These are phyloP conservation scores for Coptodon rendalli DNA, from an alignment of 2,113 vertebrate species.

Conservation along the genomic window DNA sequence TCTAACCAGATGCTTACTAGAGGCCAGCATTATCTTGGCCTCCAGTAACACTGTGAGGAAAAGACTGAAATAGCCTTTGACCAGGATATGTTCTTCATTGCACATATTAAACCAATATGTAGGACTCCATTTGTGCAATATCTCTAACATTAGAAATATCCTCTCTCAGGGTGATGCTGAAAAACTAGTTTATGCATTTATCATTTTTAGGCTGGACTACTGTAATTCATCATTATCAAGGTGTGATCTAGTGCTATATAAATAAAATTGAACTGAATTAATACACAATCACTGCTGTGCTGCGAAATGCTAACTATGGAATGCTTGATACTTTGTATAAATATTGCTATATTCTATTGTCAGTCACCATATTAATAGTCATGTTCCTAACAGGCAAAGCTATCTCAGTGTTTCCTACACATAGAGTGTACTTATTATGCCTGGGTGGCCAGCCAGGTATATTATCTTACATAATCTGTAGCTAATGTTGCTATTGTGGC, in stretches of 20 bases:
- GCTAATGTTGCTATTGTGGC: neutral
- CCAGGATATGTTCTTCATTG: neutral
- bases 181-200: neutral
- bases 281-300: neutral
- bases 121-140: neutral
- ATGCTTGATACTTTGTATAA: neutral
- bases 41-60: neutral
- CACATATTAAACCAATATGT: neutral
- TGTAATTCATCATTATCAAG: neutral
- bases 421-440: neutral
- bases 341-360: neutral
- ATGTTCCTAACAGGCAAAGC: neutral
- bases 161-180: neutral
- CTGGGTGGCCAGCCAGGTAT: neutral
- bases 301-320: neutral
- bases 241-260: neutral
- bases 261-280: neutral
- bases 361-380: neutral
- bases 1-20: neutral
- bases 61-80: neutral
- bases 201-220: neutral
- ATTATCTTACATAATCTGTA: neutral
- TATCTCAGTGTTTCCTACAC: neutral
- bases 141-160: neutral
- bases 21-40: neutral